Conservation (phyloP, 2,113 vertebrate species). For the Coptodon bakossiorum region DNA sequence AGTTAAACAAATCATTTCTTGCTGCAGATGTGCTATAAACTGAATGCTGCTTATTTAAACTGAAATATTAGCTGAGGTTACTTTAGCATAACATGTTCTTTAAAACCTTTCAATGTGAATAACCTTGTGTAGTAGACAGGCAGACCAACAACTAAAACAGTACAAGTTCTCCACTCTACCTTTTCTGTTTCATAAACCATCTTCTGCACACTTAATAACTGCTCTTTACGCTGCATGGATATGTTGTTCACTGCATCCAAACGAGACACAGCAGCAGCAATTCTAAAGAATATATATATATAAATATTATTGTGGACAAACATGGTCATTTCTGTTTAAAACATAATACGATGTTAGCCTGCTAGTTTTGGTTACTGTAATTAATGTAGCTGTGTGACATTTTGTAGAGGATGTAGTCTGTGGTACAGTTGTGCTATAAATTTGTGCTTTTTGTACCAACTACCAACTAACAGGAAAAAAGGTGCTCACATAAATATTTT, state of each 20-base stretch:
- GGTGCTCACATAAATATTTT: neutral
- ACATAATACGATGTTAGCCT: neutral
- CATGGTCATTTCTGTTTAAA: neutral
- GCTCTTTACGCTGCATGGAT: constrained; percentile 12
- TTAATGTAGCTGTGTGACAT: neutral
- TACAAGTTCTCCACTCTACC: constrained; percentile 29
- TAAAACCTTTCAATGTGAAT: neutral
- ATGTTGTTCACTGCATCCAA: constrained; percentile 43
- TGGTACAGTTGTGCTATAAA: neutral
- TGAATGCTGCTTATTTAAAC: neutral
- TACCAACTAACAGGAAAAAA: neutral
- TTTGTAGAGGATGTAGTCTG: neutral
- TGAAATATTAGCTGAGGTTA: neutral
- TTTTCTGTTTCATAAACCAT: constrained; percentile 28
- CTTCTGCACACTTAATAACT: constrained; percentile 15
- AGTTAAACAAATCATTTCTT: neutral
- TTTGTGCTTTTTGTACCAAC: neutral
- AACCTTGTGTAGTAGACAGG: neutral
- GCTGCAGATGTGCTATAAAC: neutral
- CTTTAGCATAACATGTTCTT: neutral
- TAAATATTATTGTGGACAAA: neutral
- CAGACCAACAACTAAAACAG: neutral
- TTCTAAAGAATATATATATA: constrained; percentile 22
- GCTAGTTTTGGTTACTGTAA: neutral
- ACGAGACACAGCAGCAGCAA: constrained; percentile 25